Evolutionary conservation across 2,797 vertebrate genomes (phyloP), one percentile per base, ranked within the genome.

Genomic region (Sebastes miniatus): DNA sequence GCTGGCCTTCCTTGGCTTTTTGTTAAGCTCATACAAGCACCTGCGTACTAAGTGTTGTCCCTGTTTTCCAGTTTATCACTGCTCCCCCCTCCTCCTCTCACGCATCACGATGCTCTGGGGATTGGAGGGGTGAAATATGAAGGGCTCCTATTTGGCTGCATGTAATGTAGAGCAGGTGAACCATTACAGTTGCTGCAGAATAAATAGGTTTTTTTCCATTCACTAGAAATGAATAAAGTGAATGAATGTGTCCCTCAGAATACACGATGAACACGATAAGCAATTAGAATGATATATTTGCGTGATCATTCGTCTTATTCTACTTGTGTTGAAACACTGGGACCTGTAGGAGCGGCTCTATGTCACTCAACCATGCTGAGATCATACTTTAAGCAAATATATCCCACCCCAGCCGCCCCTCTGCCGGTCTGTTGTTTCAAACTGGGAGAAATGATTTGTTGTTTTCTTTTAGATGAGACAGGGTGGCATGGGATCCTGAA

Each of bases 1-100:
- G 57, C 81, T 90, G 90, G 89, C 86, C 90, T 89, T 91, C 90
- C 68, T 89, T 89, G 87, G 89, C 87, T 92, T 86, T 90, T 91
- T 80, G 87, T 84, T 86, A 85, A 91, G 80, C 84, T 86, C 69
- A 57, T 78, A 88, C 88, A 86, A 87, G 87, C 89, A 90, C 88
- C 88, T 89, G 89, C 77, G 78, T 94, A 91, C 88, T 89, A 93
- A 93, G 83, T 89, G 79, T 79, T 77, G 83, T 85, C 87, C 85
- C 86, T 65, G 76, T 82, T 83, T 89, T 75, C 61, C 50, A 71
- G 81, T 83, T 87, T 73, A 87, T 86, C 72, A 47, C 66, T 34
- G 76, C 64, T 52, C 77, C 73, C 24, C 16, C 16, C 16, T 79
- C 71, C 24, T 22, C 39, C 39, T 16, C 74, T 76, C 27, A 8